Conservation (phyloP, 2,113 vertebrate species). For the Chaetorhynchus papuensis region DNA sequence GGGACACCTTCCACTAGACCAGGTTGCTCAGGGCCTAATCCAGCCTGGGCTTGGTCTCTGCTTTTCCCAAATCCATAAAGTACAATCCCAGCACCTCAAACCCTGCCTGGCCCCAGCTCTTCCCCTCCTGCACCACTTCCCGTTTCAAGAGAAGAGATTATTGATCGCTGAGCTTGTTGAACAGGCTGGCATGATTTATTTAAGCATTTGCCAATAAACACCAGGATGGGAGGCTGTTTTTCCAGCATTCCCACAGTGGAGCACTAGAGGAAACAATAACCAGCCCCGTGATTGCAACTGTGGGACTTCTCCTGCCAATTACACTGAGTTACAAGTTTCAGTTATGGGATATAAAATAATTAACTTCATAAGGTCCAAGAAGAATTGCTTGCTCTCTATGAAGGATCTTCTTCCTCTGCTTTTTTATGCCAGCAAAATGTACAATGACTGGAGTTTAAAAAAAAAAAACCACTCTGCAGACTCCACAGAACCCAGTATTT, state of each 20-base stretch:
- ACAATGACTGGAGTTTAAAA: neutral
- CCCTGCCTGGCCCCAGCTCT: neutral
- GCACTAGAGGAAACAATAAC: constrained; percentile 53
- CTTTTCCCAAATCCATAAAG: neutral
- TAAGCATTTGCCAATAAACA: constrained; percentile 25
- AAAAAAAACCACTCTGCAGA: neutral
- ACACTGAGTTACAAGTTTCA: constrained; percentile 55
- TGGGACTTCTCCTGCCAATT: constrained; percentile 62
- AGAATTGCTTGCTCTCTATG: constrained; percentile 12
- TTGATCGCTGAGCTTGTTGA: neutral
- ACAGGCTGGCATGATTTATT: constrained; percentile 50
- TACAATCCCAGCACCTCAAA: neutral
- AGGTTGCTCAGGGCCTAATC: neutral
- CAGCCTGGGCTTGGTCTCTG: neutral
- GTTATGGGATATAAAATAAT: constrained; percentile 58
- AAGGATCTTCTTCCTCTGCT: constrained; percentile 6
- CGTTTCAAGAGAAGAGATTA: neutral
- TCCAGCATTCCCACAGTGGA: constrained; percentile 42
- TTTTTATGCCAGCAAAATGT: neutral
- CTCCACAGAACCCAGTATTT: neutral
- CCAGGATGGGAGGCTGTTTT: constrained; percentile 18
- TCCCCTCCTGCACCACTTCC: neutral
- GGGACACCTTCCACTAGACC: neutral
- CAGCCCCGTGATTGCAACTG: constrained; percentile 19
- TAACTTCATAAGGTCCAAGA: constrained; percentile 53